Evolutionary conservation across 2,888 invertebrate genomes (phyloP).

Genomic region (Brachypalpus laphriformis): DNA sequence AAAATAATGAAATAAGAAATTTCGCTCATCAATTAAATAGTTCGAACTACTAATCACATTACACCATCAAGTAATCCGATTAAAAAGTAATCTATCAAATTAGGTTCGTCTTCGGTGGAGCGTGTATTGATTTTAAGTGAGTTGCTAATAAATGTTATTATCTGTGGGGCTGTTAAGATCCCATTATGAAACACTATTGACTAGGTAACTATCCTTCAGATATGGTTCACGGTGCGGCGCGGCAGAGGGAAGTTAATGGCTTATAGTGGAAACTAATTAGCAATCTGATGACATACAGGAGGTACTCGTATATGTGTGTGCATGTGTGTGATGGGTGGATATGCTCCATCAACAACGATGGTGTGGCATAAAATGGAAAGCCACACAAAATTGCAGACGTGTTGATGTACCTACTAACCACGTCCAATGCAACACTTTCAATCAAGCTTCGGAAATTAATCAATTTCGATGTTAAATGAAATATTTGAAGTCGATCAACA

Average conservation of each 20-base stretch:
- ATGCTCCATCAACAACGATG: neutral
- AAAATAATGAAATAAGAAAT: neutral
- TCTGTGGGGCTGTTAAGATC: neutral
- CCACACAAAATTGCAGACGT: neutral
- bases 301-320: neutral
- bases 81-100: constrained; percentile 53
- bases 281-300: constrained; percentile 28
- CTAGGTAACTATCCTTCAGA: neutral
- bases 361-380: constrained; percentile 11
- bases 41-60: neutral
- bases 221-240: neutral
- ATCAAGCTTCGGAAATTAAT: constrained; percentile 55
- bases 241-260: neutral
- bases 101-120: neutral
- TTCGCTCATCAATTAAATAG: constrained; percentile 21
- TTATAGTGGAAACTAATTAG: constrained; percentile 34
- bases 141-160: constrained; percentile 30
- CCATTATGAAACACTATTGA: neutral
- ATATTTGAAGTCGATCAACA: constrained; percentile 20
- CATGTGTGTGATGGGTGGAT: neutral
- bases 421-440: constrained; percentile 19
- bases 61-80: constrained; percentile 14
- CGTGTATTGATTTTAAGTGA: constrained; percentile 29
- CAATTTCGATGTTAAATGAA: constrained; percentile 46
- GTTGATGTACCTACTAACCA: neutral